Percentiles rank a stretch among this genome's conserved stretches.
These are phyloP conservation scores for Chunga burmeisteri DNA, from an alignment of 2,113 vertebrate genomes.

Conservation along the genomic window DNA sequence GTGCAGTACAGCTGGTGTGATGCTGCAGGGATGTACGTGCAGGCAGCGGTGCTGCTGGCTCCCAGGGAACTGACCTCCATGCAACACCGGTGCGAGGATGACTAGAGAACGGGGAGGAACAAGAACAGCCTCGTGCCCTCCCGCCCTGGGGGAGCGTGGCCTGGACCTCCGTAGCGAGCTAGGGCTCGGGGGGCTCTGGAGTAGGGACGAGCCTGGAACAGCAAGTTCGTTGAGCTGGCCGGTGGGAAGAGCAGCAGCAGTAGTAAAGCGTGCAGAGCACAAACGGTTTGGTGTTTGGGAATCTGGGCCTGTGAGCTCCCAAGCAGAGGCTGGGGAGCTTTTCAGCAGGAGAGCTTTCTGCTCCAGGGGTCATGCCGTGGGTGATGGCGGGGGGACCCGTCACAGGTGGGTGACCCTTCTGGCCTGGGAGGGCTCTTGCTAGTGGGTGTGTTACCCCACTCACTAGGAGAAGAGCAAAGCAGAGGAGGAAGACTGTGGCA, in stretches of 20 bases:
- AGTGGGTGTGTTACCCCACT: not conserved
- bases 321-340: not conserved
- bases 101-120: too few relatives aligned
- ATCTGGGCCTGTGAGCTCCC: not conserved
- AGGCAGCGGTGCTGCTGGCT: not conserved
- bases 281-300: not conserved
- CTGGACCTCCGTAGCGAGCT: not conserved
- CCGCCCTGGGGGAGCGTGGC: not conserved
- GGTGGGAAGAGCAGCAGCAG: not conserved
- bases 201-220: not conserved
- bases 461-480: constrained; percentile 71
- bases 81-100: too few relatives aligned
- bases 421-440: not conserved
- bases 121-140: not conserved
- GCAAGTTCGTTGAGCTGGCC: accelerated
- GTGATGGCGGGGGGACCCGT: not conserved
- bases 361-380: accelerated
- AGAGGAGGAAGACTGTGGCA: not conserved
- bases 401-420: accelerated
- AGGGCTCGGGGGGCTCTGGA: accelerated
- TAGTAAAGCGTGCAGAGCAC: accelerated
- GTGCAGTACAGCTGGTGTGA: not conserved
- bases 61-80: not conserved
- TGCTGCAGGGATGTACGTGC: not conserved
- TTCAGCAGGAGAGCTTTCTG: not conserved